Conservation (phyloP, 2,888 invertebrate species). For the Tenthredo amoena region DNA sequence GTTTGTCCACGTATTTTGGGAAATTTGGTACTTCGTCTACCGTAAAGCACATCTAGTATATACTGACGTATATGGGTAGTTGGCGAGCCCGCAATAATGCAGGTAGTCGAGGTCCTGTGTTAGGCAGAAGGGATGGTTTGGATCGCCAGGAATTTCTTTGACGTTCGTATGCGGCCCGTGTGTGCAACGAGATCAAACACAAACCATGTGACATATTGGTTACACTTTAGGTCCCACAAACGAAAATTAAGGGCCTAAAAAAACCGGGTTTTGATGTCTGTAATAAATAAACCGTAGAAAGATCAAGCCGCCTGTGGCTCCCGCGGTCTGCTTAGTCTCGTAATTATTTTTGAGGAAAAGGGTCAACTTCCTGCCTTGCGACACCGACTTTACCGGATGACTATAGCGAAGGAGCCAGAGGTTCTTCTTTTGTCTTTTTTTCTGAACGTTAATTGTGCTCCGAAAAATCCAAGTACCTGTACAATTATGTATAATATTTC, state of each 20-base stretch:
- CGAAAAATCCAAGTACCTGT: background rate
- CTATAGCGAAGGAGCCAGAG: background rate
- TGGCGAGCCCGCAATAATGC: conserved; percentile 50
- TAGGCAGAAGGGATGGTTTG: conserved; percentile 33
- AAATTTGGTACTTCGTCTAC: conserved; percentile 52
- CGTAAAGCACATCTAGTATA: conserved; percentile 35
- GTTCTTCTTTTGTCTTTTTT: background rate
- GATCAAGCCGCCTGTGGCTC: conserved; percentile 30
- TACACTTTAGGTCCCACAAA: conserved; percentile 47
- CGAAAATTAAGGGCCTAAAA: conserved; percentile 33
- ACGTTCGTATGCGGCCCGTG: conserved; percentile 34
- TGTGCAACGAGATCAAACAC: conserved; percentile 53
- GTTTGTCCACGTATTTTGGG: conserved; percentile 33
- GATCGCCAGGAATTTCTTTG: conserved; percentile 53
- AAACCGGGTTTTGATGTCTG: conserved; percentile 42
- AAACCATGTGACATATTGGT: conserved; percentile 53
- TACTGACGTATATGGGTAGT: conserved; percentile 30
- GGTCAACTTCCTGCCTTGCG: conserved; percentile 47
- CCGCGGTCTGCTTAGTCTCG: conserved; percentile 45
- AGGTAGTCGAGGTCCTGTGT: conserved; percentile 48
- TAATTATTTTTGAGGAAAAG: conserved; percentile 43
- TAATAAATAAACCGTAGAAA: conserved; percentile 45
- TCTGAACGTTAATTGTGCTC: background rate
- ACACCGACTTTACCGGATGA: conserved; percentile 34
- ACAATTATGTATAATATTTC: background rate